These are phyloP conservation scores for Cyclopterus lumpus DNA, from an alignment of 2,797 vertebrate species.

Conservation along the genomic window DNA sequence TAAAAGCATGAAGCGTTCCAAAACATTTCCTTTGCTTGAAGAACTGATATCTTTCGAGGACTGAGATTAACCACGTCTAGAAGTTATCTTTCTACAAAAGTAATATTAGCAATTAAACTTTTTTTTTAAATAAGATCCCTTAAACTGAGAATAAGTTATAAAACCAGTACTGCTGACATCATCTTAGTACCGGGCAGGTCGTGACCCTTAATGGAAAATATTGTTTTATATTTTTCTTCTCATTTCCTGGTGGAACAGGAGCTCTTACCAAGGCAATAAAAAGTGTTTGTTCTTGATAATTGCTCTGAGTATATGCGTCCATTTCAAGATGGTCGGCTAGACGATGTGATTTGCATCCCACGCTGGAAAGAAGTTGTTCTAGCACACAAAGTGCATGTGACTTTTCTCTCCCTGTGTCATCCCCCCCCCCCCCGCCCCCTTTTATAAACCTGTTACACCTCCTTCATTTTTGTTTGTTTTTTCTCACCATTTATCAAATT, in stretches of 20 bases:
- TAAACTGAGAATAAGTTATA: constrained; percentile 28
- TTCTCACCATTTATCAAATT: constrained; percentile 17
- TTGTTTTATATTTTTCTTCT: constrained; percentile 58
- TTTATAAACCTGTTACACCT: constrained; percentile 27
- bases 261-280: constrained; percentile 71
- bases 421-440: too few relatives aligned
- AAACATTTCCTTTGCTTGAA: constrained; percentile 13
- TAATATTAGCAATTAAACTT: constrained; percentile 23
- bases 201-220: constrained; percentile 53
- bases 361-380: constrained; percentile 80
- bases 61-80: background rate
- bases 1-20: background rate
- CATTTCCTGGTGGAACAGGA: constrained; percentile 54
- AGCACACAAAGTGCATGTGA: background rate
- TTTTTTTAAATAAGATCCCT: constrained; percentile 25
- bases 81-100: background rate
- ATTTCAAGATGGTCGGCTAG: constrained; percentile 65
- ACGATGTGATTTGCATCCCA: constrained; percentile 85
- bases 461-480: background rate
- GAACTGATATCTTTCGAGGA: background rate
- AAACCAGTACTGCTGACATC: constrained; percentile 50
- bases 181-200: constrained; percentile 35
- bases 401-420: constrained; percentile 14
- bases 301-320: constrained; percentile 76
- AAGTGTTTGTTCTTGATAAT: constrained; percentile 79